Base-by-base conservation (phyloP, 2,113 vertebrate genomes). In the Mirounga angustirostris region DNA sequence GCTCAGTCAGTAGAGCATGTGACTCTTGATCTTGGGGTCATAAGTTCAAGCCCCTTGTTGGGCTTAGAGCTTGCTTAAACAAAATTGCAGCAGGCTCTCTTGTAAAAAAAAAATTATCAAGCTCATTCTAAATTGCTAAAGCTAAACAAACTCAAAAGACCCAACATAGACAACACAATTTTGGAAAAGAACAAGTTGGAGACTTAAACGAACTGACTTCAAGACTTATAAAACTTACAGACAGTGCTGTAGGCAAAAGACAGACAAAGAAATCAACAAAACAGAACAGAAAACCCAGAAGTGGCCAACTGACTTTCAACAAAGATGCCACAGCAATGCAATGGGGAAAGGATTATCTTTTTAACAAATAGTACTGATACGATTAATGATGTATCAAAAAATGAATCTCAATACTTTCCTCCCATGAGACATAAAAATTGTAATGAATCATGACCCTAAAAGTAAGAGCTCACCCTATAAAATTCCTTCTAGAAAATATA, bases 51-150 rank as follows among this genome's bases (percentile, higher is more conserved):
- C 43, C 43, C 43, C 43, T 8, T 2, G 7, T 4, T 50, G 43
- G 43, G 24, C 74, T 50, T 30, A 30, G 3, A 78, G 74, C 26
- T 78, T 78, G 30, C 74, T 78, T 78, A 30, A 76, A 74, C 40
- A 46, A 50, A 97, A 88, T 6, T 56, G 26, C 50, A 58, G n/a
- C 13, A 71, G 46, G n/a, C 11, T 95, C 84, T 94, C 67, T 82
- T 58, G 1, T 82, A 93, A 90, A 90, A 43, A 43, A 43, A 43
- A 95, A 97, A 15, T 63, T 86, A 85, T 84, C 19, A 82, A 81
- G n/a, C 22, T 80, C 46, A 94, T 56, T 97, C 65, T 74, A 94
- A 97, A 94, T 46, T 83, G 71, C 78, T 54, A 79, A 10, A 4
- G 15, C 63, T 67, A 67, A 67, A 67, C 28, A 87, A 94, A 95